Evolutionary conservation across 2,888 invertebrate genomes (phyloP), one percentile per base, ranked within the genome.

Genomic region (Hydrotaea diabolus): DNA sequence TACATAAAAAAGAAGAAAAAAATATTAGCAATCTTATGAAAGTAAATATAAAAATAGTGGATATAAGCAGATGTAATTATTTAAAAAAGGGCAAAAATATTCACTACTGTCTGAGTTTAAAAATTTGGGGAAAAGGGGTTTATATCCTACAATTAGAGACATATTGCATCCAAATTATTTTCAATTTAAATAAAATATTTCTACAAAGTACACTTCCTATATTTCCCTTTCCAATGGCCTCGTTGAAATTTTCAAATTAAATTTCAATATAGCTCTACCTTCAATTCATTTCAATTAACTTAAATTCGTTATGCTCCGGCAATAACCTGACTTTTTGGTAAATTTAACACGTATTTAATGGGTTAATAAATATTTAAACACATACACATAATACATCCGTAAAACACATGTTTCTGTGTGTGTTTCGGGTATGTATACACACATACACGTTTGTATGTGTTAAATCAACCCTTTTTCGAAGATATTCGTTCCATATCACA

Each of bases 321-420:
- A 13, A 46, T 69, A 69, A 69, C 17, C 69, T 69, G 69, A 69
- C 46, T 69, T 69, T 69, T 69, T 46, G 69, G 46, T 43, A 75
- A 82, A 87, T 85, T 74, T 83, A 83, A 83, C 84, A 82, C 86
- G 84, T 85, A 80, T 82, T 77, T 91, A 90, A 91, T 91, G 91
- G 90, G 89, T 90, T 91, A 90, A 90, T 90, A 91, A 90, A 90
- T 90, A 91, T 90, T 90, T 90, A 87, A 90, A 83, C 77, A 77
- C 77, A 64, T 49, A 55, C 72, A 82, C 26, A 62, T 74, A 31
- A 72, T n/a, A 8, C 36, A 36, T 36, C 36, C 46, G 23, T 43
- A 59, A 26, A 73, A 73, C 80, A 82, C 75, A 77, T 80, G 72
- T 43, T 77, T 73, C 55, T 75, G 15, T 59, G 26, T n/a, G n/a